These are phyloP conservation scores for Drosophila virilis DNA, from an alignment of 1,140 invertebrate species.

Conservation along the genomic window DNA sequence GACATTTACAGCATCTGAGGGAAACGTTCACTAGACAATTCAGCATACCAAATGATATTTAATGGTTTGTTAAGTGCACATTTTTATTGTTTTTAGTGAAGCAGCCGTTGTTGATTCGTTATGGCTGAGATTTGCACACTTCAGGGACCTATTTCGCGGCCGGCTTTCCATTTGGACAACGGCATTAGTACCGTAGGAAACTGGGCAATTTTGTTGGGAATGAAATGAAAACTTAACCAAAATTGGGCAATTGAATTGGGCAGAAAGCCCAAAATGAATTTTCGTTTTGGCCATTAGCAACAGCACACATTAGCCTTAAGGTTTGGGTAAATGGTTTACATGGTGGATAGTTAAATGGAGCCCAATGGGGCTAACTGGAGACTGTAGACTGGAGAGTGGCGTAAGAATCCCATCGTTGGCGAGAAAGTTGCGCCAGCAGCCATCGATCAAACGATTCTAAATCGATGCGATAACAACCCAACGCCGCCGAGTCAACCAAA, in stretches of 20 bases:
- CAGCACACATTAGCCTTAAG: conserved; percentile 37
- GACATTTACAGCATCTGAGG: not conserved
- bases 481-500: conserved; percentile 48
- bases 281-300: conserved; percentile 22
- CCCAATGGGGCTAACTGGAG: too few species aligned
- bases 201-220: conserved; percentile 6
- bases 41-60: conserved; percentile 19
- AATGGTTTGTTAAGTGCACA: conserved; percentile 22
- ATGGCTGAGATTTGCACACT: conserved; percentile 31
- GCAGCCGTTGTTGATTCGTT: conserved; percentile 10
- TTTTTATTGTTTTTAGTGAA: conserved; percentile 8
- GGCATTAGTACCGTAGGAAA: not conserved
- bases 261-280: conserved; percentile 8
- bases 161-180: conserved; percentile 16
- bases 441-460: conserved; percentile 52
- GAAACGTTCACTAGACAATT: not conserved
- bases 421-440: conserved; percentile 50
- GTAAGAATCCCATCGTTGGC: conserved; percentile 30
- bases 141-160: conserved; percentile 17
- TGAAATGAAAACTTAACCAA: not conserved
- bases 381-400: not conserved
- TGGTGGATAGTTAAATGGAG: not conserved
- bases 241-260: conserved; percentile 45
- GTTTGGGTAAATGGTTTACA: conserved; percentile 10
- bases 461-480: conserved; percentile 54